Conservation (phyloP, 2,113 vertebrate genomes). For the Amblyornis subalaris region DNA sequence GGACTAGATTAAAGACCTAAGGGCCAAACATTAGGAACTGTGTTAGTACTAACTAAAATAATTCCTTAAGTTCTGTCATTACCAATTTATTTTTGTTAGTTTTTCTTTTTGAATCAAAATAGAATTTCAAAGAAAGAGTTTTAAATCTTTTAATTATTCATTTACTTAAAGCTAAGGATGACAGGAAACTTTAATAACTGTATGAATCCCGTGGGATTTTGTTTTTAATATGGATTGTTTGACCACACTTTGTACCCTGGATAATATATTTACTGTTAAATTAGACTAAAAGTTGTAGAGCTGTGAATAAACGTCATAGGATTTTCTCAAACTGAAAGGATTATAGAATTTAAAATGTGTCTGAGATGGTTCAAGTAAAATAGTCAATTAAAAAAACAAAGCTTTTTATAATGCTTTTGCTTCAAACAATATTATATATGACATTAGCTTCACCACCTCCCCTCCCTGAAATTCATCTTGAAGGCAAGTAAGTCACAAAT, state of each 20-base stretch:
- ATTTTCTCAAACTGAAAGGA: slow-evolving; percentile 4
- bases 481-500: slow-evolving; percentile 24
- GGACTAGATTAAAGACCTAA: slow-evolving; percentile 80
- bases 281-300: slow-evolving; percentile 1
- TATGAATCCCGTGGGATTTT: slow-evolving; percentile 21
- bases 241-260: neutral
- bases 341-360: neutral
- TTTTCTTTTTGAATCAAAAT: slow-evolving; percentile 57
- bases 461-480: neutral
- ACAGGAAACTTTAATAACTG: slow-evolving; percentile 37
- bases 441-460: neutral
- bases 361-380: neutral
- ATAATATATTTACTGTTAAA: neutral
- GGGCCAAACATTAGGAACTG: slow-evolving; percentile 73
- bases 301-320: slow-evolving; percentile 6
- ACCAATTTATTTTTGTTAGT: slow-evolving; percentile 65
- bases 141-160: slow-evolving; percentile 28
- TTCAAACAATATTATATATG: neutral
- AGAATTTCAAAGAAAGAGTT: slow-evolving; percentile 16
- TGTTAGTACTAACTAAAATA: slow-evolving; percentile 66
- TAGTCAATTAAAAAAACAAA: neutral
- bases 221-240: slow-evolving; percentile 22
- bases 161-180: slow-evolving; percentile 13
- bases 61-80: slow-evolving; percentile 71
- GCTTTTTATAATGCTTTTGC: neutral